Evolutionary conservation across 1,140 invertebrate species (phyloP), one percentile per base, ranked within the genome.

Genomic region (Drosophila suzukii): DNA sequence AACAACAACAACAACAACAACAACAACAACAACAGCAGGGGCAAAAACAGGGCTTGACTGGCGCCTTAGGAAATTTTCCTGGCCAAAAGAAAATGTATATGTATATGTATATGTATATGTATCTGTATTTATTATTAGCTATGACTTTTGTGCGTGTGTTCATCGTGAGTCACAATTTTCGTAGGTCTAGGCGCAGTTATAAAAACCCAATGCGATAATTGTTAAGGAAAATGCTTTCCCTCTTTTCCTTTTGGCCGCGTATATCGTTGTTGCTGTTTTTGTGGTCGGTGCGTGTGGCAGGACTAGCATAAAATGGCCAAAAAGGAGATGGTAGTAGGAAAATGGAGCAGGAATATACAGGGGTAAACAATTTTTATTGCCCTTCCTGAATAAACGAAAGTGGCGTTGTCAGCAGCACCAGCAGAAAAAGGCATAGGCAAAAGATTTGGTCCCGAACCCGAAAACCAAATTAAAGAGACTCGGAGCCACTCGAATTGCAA

Each of bases 341-440:
- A 39, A 12, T n/a, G 1, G n/a, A 51, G 49, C 44, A 36, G 60
- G 36, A n/a, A 50, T 50, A 32, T 6, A 57, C 56, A 43, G 68
- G 57, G 24, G 43, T 58, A 73, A 63, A 78, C 60, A 55, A 78
- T 86, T 86, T 71, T 88, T 82, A 86, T 86, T 68, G 66, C 75
- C 71, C 51, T 49, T 53, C 62, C 67, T 43, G 58, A 82, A 62
- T 57, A 68, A 75, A 61, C 34, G 56, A 78, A 86, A 85, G 70
- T 88, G 78, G 38, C 83, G 59, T 67, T 75, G 83, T 88, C 82
- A 88, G 83, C 82, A 86, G 70, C 81, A 51, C 44, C 34, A 81
- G 61, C n/a, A 63, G 50, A 46, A 60, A 49, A 62, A 49, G 6
- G 32, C 12, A 49, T 15, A 38, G 13, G 17, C 46, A 27, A 63